Evolutionary conservation across 2,888 invertebrate genomes (phyloP).

Genomic region (Eupelmus urozonus): DNA sequence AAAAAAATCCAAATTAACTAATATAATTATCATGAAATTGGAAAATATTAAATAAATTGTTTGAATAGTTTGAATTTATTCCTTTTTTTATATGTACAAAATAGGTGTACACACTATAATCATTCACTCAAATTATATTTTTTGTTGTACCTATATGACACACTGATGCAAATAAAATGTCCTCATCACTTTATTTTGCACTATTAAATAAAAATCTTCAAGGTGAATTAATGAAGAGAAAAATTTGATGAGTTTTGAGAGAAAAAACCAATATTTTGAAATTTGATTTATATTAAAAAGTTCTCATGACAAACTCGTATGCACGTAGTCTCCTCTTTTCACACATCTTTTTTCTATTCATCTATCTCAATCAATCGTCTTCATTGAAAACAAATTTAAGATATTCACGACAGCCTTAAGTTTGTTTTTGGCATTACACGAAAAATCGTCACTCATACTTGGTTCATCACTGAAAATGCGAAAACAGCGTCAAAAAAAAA

Average conservation of each 20-base stretch:
- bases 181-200: constrained; percentile 9
- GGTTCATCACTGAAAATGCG: constrained; percentile 50
- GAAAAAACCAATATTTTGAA: constrained; percentile 30
- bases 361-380: constrained; percentile 35
- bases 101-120: constrained; percentile 74
- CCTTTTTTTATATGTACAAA: constrained; percentile 76
- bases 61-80: constrained; percentile 72
- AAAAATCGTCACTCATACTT: constrained; percentile 53
- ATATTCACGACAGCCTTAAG: constrained; percentile 46
- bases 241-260: neutral
- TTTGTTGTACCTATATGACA: constrained; percentile 48
- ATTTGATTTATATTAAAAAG: constrained; percentile 40
- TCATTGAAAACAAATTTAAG: constrained; percentile 49
- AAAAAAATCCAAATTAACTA: too few species aligned
- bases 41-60: neutral
- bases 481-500: constrained; percentile 53
- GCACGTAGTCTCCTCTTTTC: constrained; percentile 24
- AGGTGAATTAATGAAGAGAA: constrained; percentile 7
- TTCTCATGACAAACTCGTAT: constrained; percentile 41
- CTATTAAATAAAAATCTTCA: constrained; percentile 12
- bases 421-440: constrained; percentile 49
- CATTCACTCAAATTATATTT: constrained; percentile 43
- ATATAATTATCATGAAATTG: neutral
- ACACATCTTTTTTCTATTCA: constrained; percentile 37
- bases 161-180: constrained; percentile 40